Percentiles rank a stretch among this genome's conserved stretches.
These are phyloP conservation scores for Megaceryle alcyon DNA, from an alignment of 2,797 vertebrate species.

Conservation along the genomic window DNA sequence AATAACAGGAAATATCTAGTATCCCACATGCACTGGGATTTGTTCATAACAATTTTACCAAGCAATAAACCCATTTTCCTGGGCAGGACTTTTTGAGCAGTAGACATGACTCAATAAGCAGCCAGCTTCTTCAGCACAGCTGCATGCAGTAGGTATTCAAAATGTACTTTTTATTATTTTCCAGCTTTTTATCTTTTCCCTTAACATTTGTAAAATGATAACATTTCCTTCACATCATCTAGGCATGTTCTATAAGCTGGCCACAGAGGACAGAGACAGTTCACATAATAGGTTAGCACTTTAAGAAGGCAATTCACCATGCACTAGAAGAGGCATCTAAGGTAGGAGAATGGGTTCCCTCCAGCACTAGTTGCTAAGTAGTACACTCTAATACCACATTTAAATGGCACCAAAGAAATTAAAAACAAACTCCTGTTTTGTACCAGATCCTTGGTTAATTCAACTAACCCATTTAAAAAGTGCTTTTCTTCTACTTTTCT, in stretches of 20 bases:
- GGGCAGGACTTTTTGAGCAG: background rate
- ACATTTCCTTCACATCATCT: background rate
- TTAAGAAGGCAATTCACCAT: background rate
- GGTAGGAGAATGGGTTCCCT: background rate
- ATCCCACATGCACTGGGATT: background rate
- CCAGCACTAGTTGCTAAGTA: background rate
- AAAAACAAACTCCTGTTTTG: background rate
- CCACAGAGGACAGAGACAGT: background rate
- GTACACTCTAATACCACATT: background rate
- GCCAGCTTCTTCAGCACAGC: background rate
- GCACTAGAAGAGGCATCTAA: background rate
- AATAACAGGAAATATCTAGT: background rate
- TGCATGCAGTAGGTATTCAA: background rate
- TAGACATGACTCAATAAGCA: background rate
- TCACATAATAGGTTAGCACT: background rate
- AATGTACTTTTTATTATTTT: background rate
- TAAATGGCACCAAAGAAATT: background rate
- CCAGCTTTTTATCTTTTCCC: background rate
- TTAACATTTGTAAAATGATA: background rate
- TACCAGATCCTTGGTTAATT: background rate
- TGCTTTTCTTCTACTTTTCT: background rate
- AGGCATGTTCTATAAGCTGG: background rate
- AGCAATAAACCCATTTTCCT: background rate
- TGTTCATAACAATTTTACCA: background rate
- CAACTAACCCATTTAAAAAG: background rate